phyloP scores from a whole-genome alignment of 2,797 vertebrate genomes.

The Echiichthys vipera region DNA sequence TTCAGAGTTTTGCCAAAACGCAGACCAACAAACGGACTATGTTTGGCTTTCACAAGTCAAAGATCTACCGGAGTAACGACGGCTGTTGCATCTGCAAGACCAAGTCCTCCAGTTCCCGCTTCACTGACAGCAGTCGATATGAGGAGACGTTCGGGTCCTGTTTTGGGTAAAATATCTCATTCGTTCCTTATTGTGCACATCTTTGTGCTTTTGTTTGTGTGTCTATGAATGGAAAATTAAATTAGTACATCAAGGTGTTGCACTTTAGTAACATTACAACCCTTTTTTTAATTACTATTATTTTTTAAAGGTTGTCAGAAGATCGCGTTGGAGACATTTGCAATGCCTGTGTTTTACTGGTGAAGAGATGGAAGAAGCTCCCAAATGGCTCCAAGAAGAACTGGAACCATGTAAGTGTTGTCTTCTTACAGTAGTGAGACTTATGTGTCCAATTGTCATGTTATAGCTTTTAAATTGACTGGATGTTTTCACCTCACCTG shows the following conservation, averaged over 20 bases:
- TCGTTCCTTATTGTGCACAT: neutral
- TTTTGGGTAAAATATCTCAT: slow-evolving; percentile 82
- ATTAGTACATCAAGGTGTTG: neutral
- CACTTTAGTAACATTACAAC: neutral
- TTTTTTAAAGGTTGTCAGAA: slow-evolving; percentile 83
- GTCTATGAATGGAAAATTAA: neutral
- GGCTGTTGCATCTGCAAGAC: slow-evolving; percentile 91
- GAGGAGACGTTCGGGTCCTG: slow-evolving; percentile 87
- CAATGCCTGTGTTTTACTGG: slow-evolving; percentile 88
- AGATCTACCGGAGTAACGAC: slow-evolving; percentile 89
- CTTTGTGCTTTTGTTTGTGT: neutral
- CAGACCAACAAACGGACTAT: slow-evolving; percentile 66
- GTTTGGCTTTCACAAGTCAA: slow-evolving; percentile 90
- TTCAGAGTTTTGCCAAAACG: slow-evolving; percentile 44
- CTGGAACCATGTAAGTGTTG: slow-evolving; percentile 86
- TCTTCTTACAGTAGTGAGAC: neutral
- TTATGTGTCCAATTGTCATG: neutral
- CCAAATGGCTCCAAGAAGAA: slow-evolving; percentile 89
- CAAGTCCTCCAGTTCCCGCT: slow-evolving; percentile 89
- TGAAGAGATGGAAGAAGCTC: slow-evolving; percentile 89
- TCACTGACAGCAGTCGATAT: slow-evolving; percentile 89
- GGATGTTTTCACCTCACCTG: slow-evolving; percentile 1
- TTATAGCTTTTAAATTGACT: neutral
- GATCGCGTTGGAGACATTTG: slow-evolving; percentile 89
- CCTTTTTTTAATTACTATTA: no score